Conservation (phyloP, 2,888 invertebrate genomes). For the Craniophora ligustri region DNA sequence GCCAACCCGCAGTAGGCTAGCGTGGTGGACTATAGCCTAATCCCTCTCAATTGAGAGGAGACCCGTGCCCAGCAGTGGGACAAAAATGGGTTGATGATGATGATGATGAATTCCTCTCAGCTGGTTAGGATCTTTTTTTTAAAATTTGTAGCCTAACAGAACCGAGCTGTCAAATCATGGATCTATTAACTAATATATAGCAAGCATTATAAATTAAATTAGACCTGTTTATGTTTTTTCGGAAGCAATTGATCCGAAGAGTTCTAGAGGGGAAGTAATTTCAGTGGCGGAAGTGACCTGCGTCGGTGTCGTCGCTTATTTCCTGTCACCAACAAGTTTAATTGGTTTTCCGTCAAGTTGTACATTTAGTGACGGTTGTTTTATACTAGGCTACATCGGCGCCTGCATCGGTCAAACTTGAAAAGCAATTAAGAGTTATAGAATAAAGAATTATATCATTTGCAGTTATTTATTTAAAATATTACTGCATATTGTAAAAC, state of each 20-base stretch:
- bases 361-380: slow-evolving; percentile 20
- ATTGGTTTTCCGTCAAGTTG: slow-evolving; percentile 59
- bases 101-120: too few relatives aligned
- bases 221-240: slow-evolving; percentile 3
- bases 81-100: too few relatives aligned
- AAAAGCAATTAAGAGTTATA: slow-evolving; percentile 12
- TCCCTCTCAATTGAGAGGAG: too few relatives aligned
- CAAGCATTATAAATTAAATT: too few relatives aligned
- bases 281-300: slow-evolving; percentile 46
- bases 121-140: too few relatives aligned
- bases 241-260: slow-evolving; percentile 4
- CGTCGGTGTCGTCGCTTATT: slow-evolving; percentile 47
- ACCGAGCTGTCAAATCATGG: too few relatives aligned
- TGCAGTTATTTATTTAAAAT: background rate
- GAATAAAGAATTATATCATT: background rate
- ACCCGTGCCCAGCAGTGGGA: too few relatives aligned
- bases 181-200: too few relatives aligned
- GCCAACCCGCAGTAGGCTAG: too few relatives aligned
- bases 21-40: too few relatives aligned
- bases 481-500: too few relatives aligned
- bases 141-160: too few relatives aligned
- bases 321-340: slow-evolving; percentile 59
- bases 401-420: slow-evolving; percentile 11
- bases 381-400: background rate
- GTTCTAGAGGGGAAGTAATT: slow-evolving; percentile 36